Conservation (phyloP, 2,888 invertebrate genomes). For the Latrodectus elegans region DNA sequence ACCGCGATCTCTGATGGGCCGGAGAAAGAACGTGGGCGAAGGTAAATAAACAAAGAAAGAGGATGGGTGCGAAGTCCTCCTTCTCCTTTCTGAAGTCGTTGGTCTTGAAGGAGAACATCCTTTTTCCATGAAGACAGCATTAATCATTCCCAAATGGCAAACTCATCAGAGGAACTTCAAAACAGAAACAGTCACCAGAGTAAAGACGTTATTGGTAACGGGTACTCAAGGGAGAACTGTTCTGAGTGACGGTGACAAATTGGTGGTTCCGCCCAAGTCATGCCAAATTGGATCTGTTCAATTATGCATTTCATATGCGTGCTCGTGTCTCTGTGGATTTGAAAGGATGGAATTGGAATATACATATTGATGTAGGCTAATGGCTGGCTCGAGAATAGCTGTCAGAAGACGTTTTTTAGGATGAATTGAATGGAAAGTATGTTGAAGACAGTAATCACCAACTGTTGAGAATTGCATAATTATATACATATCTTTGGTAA, state of each 20-base stretch:
- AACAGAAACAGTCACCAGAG: too few species aligned
- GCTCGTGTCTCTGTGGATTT: neutral
- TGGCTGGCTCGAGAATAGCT: neutral
- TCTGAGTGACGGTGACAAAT: constrained; percentile 5
- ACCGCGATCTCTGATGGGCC: neutral
- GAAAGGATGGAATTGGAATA: neutral
- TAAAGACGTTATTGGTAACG: neutral
- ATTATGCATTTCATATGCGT: neutral
- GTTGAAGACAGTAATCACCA: too few species aligned
- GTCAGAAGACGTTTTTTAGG: too few species aligned
- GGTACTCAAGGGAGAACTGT: neutral
- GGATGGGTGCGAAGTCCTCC: constrained; percentile 38
- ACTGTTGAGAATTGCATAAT: too few species aligned
- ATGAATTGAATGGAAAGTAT: too few species aligned
- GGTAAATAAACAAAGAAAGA: constrained; percentile 37
- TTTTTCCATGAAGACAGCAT: constrained; percentile 1
- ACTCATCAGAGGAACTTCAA: constrained; percentile 1
- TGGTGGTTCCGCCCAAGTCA: neutral
- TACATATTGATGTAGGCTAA: neutral
- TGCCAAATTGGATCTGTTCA: neutral
- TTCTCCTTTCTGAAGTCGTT: neutral
- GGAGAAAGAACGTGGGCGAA: neutral
- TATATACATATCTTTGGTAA: too few species aligned
- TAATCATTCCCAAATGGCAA: constrained; percentile 1
- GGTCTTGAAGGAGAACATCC: neutral